phyloP scores from a whole-genome alignment of 2,113 vertebrate species.

The Mirza zaza region DNA sequence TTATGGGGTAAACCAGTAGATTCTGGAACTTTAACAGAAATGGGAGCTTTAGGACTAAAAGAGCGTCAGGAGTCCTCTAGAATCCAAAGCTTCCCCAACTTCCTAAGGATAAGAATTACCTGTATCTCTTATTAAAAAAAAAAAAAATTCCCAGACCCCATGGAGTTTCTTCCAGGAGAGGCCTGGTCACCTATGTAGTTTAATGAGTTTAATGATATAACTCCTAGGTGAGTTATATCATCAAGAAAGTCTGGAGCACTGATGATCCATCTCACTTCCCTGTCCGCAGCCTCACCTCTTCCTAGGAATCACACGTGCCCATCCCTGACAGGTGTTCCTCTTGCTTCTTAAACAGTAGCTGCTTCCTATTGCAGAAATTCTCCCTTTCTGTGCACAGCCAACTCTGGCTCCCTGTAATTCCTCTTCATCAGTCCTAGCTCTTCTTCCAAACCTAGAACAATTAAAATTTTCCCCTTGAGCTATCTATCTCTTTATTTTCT shows the following conservation, averaged over 20 bases:
- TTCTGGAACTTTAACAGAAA: neutral
- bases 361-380: neutral
- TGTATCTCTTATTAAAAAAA: neutral
- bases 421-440: neutral
- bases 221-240: neutral
- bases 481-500: constrained; percentile 4
- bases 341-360: neutral
- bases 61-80: neutral
- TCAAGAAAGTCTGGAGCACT: neutral
- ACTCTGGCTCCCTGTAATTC: neutral
- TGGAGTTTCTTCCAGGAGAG: neutral
- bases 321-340: neutral
- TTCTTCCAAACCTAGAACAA: constrained; percentile 5
- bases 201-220: neutral
- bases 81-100: neutral
- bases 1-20: neutral
- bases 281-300: neutral
- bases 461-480: constrained; percentile 18
- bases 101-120: neutral
- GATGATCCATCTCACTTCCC: neutral
- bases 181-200: neutral
- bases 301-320: neutral
- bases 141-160: neutral
- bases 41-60: neutral
- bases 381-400: neutral